phyloP scores from a whole-genome alignment of 2,888 invertebrate genomes.

The Sinodicranocentrus sp. region DNA sequence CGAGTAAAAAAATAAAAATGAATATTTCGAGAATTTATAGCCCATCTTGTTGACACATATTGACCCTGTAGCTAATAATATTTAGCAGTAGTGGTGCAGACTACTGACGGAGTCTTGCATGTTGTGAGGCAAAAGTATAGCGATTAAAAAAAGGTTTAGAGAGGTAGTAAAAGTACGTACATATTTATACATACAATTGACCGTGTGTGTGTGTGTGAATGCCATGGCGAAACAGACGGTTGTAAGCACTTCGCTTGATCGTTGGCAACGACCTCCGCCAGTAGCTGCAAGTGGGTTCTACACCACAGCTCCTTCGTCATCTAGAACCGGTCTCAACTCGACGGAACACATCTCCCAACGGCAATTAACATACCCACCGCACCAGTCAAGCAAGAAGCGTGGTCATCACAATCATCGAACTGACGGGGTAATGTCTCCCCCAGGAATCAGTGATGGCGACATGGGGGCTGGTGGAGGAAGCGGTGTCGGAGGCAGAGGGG shows the following conservation, averaged over 20 bases:
- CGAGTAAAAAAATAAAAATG: slow-evolving; percentile 4
- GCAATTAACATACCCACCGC: slow-evolving; percentile 66
- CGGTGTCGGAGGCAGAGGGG: slow-evolving; percentile 32
- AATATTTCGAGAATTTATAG: not conserved
- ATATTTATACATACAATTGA: slow-evolving; percentile 22
- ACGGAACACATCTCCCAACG: slow-evolving; percentile 54
- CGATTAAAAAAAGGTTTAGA: slow-evolving; percentile 3
- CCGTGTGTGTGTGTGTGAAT: slow-evolving; percentile 52
- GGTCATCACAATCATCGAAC: slow-evolving; percentile 59
- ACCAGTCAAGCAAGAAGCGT: slow-evolving; percentile 65
- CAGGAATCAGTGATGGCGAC: slow-evolving; percentile 61
- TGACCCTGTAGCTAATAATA: slow-evolving; percentile 21
- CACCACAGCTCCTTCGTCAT: slow-evolving; percentile 62
- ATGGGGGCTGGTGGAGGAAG: slow-evolving; percentile 37
- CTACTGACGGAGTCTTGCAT: slow-evolving; percentile 17
- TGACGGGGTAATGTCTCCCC: slow-evolving; percentile 67
- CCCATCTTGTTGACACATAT: not conserved
- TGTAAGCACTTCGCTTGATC: slow-evolving; percentile 65
- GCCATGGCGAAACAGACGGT: slow-evolving; percentile 65
- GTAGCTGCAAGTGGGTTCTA: slow-evolving; percentile 60
- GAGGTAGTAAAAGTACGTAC: slow-evolving; percentile 3
- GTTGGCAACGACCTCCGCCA: slow-evolving; percentile 69
- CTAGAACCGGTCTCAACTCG: slow-evolving; percentile 47
- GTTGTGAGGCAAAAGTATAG: slow-evolving; percentile 8
- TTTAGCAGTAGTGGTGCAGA: no score